Evolutionary conservation across 2,113 vertebrate species (phyloP).

Genomic region (Chionodraco myersi): DNA sequence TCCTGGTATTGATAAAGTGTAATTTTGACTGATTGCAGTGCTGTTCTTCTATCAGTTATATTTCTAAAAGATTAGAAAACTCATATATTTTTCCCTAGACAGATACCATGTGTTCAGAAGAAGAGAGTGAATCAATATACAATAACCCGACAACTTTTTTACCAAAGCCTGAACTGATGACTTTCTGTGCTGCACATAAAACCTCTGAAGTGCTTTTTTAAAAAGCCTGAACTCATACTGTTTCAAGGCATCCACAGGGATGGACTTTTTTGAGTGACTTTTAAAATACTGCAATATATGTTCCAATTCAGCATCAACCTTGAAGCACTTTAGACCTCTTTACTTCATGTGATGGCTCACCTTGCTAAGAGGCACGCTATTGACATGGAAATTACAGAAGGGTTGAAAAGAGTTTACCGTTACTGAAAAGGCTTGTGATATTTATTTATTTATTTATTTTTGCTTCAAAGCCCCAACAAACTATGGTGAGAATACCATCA

Average conservation of each 20-base stretch:
- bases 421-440: constrained; percentile 16
- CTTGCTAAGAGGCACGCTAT: constrained; percentile 63
- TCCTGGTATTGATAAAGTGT: not conserved
- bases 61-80: not conserved
- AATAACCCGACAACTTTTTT: not conserved
- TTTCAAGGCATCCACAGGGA: constrained; percentile 28
- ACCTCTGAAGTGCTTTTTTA: constrained; percentile 6
- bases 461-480: constrained; percentile 25
- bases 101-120: not conserved
- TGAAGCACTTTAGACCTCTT: constrained; percentile 49
- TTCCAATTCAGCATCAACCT: constrained; percentile 58
- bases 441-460: constrained; percentile 10
- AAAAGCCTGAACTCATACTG: constrained; percentile 11
- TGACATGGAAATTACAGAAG: constrained; percentile 71
- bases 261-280: constrained; percentile 49
- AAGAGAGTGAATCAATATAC: not conserved
- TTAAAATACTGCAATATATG: constrained; percentile 52
- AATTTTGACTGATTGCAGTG: not conserved
- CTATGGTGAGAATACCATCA: constrained; percentile 25
- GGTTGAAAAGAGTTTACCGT: constrained; percentile 21
- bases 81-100: not conserved
- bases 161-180: not conserved
- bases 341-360: constrained; percentile 57
- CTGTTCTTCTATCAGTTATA: not conserved
- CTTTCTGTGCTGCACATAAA: not conserved